These are phyloP conservation scores for Coracopsis vasa DNA, from an alignment of 2,113 vertebrate species.

Conservation along the genomic window DNA sequence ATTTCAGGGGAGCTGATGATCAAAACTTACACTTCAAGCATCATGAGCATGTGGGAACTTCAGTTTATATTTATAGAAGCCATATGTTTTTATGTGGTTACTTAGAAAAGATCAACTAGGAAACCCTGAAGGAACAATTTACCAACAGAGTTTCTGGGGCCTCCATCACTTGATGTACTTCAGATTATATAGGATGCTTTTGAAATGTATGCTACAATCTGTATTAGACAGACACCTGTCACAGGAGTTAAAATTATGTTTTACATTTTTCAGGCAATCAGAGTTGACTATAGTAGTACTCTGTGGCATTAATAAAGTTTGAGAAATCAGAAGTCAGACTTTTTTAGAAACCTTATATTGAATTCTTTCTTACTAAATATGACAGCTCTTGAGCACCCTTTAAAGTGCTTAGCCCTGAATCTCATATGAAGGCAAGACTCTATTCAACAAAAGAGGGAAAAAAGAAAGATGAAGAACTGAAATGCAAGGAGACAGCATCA, in stretches of 20 bases:
- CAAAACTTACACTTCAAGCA: background rate
- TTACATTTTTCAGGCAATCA: background rate
- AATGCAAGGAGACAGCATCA: background rate
- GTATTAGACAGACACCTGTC: background rate
- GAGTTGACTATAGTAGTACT: background rate
- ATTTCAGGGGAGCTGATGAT: background rate
- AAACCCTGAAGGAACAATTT: background rate
- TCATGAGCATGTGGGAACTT: background rate
- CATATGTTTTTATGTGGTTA: background rate
- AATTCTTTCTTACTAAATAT: background rate
- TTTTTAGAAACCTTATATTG: background rate
- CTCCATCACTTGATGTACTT: background rate
- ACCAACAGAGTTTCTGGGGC: background rate
- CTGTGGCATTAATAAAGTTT: background rate
- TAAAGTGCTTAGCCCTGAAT: background rate
- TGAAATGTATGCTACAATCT: background rate
- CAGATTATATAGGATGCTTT: background rate
- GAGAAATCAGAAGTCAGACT: background rate
- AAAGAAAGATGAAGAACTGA: background rate
- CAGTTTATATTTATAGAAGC: background rate
- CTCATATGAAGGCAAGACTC: background rate
- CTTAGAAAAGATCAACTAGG: background rate
- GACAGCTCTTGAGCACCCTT: background rate
- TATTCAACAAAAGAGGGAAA: background rate
- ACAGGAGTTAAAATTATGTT: background rate